These are phyloP conservation scores for Mohoua ochrocephala DNA, from an alignment of 2,113 vertebrate species.

Conservation along the genomic window DNA sequence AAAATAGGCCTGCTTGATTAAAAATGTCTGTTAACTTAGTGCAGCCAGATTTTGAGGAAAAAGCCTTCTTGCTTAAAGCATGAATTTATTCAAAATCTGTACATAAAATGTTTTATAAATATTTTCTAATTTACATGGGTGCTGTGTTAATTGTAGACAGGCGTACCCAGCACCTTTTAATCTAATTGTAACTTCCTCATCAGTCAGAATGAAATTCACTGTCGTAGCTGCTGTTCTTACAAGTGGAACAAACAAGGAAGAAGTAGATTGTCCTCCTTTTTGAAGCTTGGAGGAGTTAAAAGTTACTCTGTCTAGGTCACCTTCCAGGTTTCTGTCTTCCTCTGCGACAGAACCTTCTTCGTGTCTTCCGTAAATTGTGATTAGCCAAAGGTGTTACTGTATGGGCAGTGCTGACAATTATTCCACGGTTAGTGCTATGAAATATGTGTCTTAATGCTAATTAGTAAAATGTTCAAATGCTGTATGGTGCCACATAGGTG, in stretches of 20 bases:
- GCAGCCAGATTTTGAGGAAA: not conserved
- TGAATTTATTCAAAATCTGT: not conserved
- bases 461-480: not conserved
- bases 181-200: not conserved
- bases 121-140: not conserved
- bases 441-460: not conserved
- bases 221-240: not conserved
- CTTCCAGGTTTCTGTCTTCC: not conserved
- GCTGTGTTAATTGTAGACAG: not conserved
- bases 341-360: not conserved
- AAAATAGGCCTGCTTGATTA: constrained; percentile 8
- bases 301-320: not conserved
- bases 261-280: not conserved
- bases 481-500: not conserved
- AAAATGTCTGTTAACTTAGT: not conserved
- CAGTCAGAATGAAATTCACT: not conserved
- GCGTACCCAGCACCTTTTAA: not conserved
- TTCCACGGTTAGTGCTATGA: not conserved
- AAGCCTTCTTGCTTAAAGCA: not conserved
- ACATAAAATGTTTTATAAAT: not conserved
- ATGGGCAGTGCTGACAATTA: not conserved
- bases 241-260: not conserved
- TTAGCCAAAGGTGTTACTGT: not conserved
- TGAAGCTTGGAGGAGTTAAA: not conserved
- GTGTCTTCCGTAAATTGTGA: not conserved